Base-by-base conservation (phyloP, 2,113 vertebrate species). In the Triplophysa siluroides region DNA sequence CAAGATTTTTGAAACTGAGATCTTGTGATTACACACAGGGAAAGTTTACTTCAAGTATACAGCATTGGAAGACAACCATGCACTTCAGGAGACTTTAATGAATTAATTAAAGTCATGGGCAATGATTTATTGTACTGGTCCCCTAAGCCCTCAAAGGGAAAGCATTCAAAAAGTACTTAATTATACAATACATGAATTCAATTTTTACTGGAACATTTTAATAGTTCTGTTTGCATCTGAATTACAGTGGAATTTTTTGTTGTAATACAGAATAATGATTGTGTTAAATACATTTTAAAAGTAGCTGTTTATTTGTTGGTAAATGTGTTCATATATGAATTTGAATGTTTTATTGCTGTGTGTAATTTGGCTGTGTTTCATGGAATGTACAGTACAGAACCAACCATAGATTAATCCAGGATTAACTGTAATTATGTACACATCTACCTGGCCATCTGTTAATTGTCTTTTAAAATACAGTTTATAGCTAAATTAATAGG, bases 81-180 rank as follows among this genome's bases (percentile, higher is more conserved):
- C 87, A 86, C 83, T 78, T 84, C 86, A 91, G 88, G 89, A 92
- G 85, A 90, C 86, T 92, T 89, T 91, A 89, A 91, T 91, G 90
- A 88, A 91, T 93, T 88, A 29, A 29, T 29, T 29, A 29, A 86
- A 87, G 91, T 89, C 66, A 0, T 18, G 83, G 88, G 85, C 89
- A 86, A 84, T 88, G 89, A 91, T 91, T 91, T 90, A 90, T 88
- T 89, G 83, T 80, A 84, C 86, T 68, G 82, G 84, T 89, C 86
- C 89, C 9, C 60, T 87, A 88, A 87, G 87, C 86, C 89, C 9
- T 60, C 87, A 88, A 88, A 88, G 29, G 63, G 66, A 81, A 79
- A 84, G 88, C 83, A 89, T 88, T 86, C 87, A 89, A 88, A 90
- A 88, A 83, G 45, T 76, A 82, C 84, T 87, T 69, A 82, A 84